Base-by-base conservation (phyloP, 2,113 vertebrate species). In the Mustelus asterias region DNA sequence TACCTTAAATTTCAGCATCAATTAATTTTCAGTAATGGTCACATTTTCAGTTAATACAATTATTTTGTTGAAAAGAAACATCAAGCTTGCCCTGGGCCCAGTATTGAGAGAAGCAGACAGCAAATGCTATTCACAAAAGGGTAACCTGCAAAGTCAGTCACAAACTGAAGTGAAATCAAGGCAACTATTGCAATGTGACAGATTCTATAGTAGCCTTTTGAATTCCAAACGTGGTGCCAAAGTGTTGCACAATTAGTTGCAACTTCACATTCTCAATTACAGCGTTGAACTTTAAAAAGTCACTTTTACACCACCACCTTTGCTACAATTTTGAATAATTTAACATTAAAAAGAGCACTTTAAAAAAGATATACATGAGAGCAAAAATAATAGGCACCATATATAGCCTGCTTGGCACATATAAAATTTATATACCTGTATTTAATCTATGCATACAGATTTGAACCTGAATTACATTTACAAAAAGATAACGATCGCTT, bases 371-470 rank as follows among this genome's bases (percentile, higher is more conserved):
- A n/a, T 41, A 22, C 16, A 41, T 9, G n/a, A 1, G 60, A 65
- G 16, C 14, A 60, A 11, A 58, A 63, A 65, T 7, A 93, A 20
- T n/a, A 65, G n/a, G 89, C 89, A 93, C 33, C 58, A 93, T 93
- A 65, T n/a, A 93, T 7, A 93, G 60, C 60, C 60, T 93, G 60
- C 58, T 65, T 37, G 33, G n/a, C 29, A 90, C 54, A 90, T 37
- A 80, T 80, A 80, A 80, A 89, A 60, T 24, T 60, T 89, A 60
- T 92, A 65, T 37, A 88, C 22, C 33, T 22, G 58, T 92, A 60
- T 92, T 92, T 65, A 92, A 92, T n/a, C 89, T 92, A 65, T 60
- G n/a, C 60, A 63, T 65, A 93, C 60, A 65, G 89, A 67, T 93
- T 93, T 67, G 65, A 63, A 92, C 58, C 89, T 37, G 89, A 93